phyloP scores from a whole-genome alignment of 2,888 invertebrate species.

The Bombylius major region DNA sequence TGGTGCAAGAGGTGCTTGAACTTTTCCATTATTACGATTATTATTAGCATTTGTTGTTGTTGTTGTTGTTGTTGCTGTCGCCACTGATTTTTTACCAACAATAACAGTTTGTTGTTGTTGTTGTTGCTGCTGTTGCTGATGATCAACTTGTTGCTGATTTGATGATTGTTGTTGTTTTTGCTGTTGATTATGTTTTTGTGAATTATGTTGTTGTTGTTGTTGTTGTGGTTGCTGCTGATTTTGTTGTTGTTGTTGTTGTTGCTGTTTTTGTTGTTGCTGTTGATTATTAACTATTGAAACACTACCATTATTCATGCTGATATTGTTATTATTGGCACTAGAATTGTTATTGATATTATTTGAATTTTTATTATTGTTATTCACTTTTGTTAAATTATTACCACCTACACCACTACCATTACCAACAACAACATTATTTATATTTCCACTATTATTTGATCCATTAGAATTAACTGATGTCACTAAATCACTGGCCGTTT shows the following conservation, averaged over 20 bases:
- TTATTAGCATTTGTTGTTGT: constrained; percentile 4
- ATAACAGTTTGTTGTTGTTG: constrained; percentile 10
- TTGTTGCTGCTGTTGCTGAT: constrained; percentile 9
- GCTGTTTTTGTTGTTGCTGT: constrained; percentile 10
- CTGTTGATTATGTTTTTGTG: neutral
- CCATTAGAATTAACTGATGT: constrained; percentile 13
- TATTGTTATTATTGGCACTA: neutral
- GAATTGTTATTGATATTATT: neutral
- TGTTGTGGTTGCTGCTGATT: constrained; percentile 9
- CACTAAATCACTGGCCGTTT: constrained; percentile 20
- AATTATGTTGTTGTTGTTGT: constrained; percentile 1
- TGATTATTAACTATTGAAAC: neutral
- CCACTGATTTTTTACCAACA: neutral
- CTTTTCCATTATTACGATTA: constrained; percentile 17
- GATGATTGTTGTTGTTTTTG: constrained; percentile 1
- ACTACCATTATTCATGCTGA: neutral
- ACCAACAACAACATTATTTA: neutral
- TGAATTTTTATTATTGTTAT: neutral
- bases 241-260: neutral
- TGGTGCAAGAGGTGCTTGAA: constrained; percentile 19
- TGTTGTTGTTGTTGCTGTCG: constrained; percentile 2
- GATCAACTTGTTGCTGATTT: neutral
- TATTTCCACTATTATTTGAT: constrained; percentile 1
- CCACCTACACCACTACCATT: neutral
- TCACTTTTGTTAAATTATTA: neutral